phyloP scores from a whole-genome alignment of 2,797 vertebrate species.

The Aphelocoma californica region DNA sequence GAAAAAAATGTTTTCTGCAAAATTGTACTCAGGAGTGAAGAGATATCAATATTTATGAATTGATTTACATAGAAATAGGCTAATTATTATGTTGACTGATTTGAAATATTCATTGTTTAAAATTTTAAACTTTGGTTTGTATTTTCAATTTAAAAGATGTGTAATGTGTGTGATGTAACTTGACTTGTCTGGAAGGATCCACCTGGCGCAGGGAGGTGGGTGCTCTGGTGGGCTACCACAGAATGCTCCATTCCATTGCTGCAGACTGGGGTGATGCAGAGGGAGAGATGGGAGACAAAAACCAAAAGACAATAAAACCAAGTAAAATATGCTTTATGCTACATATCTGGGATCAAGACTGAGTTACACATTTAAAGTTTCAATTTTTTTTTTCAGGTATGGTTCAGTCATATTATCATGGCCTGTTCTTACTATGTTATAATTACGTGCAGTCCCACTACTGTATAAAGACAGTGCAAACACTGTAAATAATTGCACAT shows the following conservation, averaged over 20 bases:
- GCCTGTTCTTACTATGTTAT: neutral
- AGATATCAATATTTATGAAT: conserved; percentile 61
- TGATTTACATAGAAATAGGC: conserved; percentile 64
- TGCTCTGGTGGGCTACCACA: neutral
- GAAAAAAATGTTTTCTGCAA: conserved; percentile 4
- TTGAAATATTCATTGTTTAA: conserved; percentile 52
- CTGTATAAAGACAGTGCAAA: neutral
- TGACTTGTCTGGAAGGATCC: neutral
- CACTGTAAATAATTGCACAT: neutral
- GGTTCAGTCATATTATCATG: neutral
- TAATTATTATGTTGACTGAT: conserved; percentile 28
- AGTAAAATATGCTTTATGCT: neutral
- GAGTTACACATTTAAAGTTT: neutral
- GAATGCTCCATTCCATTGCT: neutral
- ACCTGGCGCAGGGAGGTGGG: neutral
- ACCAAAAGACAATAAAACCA: neutral
- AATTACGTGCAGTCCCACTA: neutral
- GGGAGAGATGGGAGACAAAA: neutral
- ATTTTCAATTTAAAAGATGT: neutral
- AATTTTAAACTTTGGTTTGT: neutral
- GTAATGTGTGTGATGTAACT: neutral
- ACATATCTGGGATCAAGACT: neutral
- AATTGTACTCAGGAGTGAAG: conserved; percentile 29
- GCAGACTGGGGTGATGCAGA: neutral
- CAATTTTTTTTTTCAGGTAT: neutral